phyloP scores from a whole-genome alignment of 2,113 vertebrate genomes.

The Acinonyx jubatus region DNA sequence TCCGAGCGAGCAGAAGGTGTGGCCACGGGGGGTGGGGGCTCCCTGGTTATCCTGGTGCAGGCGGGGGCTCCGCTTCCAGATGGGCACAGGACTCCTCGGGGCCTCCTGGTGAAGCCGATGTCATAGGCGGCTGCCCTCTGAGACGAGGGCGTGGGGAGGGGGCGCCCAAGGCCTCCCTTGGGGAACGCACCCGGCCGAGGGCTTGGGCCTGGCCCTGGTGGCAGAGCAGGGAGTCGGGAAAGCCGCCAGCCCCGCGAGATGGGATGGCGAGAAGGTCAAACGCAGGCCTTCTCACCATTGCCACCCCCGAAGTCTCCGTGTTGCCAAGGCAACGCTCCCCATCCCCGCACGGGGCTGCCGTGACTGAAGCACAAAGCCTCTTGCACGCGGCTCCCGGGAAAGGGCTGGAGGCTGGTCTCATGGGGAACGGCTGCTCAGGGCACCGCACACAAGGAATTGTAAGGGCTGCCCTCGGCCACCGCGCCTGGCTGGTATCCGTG shows the following conservation, averaged over 20 bases:
- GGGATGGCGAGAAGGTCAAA: not conserved
- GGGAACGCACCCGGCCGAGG: rapidly evolving
- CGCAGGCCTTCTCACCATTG: not conserved
- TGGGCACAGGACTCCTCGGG: not conserved
- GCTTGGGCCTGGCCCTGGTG: rapidly evolving
- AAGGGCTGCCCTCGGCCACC: not conserved
- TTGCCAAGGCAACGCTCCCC: conserved; percentile 34
- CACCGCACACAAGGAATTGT: rapidly evolving
- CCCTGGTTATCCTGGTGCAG: rapidly evolving
- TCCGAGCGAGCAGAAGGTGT: not conserved
- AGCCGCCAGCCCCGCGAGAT: not conserved
- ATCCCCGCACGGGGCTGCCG: not conserved
- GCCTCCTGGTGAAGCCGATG: not conserved
- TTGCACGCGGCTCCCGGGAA: not conserved
- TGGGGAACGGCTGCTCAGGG: not conserved
- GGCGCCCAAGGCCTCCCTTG: rapidly evolving
- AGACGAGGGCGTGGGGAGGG: not conserved
- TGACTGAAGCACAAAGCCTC: not conserved
- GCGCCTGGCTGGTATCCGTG: not conserved
- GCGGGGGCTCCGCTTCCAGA: not conserved
- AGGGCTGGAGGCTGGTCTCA: not conserved
- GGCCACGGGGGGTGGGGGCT: not conserved
- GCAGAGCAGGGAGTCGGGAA: not conserved
- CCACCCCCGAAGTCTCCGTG: not conserved
- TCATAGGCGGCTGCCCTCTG: not conserved